Conservation (phyloP, 1,140 invertebrate species). For the Dinoponera quadriceps region DNA sequence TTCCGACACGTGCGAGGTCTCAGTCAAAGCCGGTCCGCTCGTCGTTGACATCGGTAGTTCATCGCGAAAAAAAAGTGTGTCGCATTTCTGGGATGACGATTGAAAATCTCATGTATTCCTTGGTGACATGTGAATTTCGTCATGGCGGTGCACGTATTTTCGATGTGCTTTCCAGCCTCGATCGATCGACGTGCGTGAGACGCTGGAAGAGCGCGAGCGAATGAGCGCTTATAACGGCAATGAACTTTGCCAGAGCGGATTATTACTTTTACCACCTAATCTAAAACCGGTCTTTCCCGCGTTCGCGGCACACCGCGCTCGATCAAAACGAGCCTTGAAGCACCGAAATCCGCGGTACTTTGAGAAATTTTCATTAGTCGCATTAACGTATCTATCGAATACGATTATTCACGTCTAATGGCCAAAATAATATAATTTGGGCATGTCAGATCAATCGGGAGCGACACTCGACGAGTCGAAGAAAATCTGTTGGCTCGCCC, state of each 20-base stretch:
- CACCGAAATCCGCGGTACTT: background rate
- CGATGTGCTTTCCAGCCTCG: background rate
- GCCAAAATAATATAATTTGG: too few relatives aligned
- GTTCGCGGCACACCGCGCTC: background rate
- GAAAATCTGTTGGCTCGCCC: too few relatives aligned
- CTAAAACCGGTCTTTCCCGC: slow-evolving; percentile 16
- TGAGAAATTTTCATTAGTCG: background rate
- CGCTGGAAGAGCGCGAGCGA: slow-evolving; percentile 1
- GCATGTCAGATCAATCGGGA: too few relatives aligned
- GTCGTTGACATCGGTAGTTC: background rate
- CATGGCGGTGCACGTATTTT: slow-evolving; percentile 6
- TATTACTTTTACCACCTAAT: slow-evolving; percentile 9
- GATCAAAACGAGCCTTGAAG: background rate
- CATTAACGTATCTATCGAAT: background rate
- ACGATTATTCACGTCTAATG: too few relatives aligned
- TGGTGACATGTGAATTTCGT: too few relatives aligned
- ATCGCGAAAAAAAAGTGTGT: background rate
- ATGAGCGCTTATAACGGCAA: slow-evolving; percentile 17
- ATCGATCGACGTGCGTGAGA: background rate
- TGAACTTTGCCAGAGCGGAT: slow-evolving; percentile 12
- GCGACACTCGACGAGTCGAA: too few relatives aligned
- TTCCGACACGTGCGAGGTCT: background rate
- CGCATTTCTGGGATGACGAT: background rate
- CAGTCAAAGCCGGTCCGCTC: background rate
- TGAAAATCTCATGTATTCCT: slow-evolving; percentile 3